Evolutionary conservation across 2,888 invertebrate genomes (phyloP).

Genomic region (Lochmaea capreae): DNA sequence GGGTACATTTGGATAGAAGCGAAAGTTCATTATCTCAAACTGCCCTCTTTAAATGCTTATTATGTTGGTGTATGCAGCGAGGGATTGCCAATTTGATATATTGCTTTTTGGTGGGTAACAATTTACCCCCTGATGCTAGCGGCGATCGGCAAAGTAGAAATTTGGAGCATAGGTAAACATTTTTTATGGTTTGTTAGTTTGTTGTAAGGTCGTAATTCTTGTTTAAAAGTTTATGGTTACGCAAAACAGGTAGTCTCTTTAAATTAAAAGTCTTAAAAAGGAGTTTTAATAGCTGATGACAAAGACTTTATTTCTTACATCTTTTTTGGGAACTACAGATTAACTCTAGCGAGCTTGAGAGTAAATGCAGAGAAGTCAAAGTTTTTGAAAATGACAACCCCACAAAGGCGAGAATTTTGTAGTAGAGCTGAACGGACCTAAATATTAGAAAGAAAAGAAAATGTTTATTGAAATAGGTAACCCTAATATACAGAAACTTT

Average conservation of each 20-base stretch:
- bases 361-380: too few relatives aligned
- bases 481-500: too few relatives aligned
- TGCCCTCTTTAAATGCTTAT: slow-evolving; percentile 52
- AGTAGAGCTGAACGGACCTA: too few relatives aligned
- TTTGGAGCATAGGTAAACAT: slow-evolving; percentile 44
- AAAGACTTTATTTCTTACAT: neutral
- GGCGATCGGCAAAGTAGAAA: slow-evolving; percentile 46
- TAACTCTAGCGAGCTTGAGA: too few relatives aligned
- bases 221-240: slow-evolving; percentile 8
- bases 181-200: slow-evolving; percentile 38
- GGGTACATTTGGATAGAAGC: slow-evolving; percentile 47
- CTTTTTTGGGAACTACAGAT: too few relatives aligned
- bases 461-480: too few relatives aligned
- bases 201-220: slow-evolving; percentile 28
- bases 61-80: slow-evolving; percentile 47
- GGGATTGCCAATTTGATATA: slow-evolving; percentile 52
- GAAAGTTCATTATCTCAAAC: slow-evolving; percentile 49
- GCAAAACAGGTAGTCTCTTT: slow-evolving; percentile 16
- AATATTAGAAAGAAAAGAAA: too few relatives aligned
- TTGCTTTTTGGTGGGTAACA: slow-evolving; percentile 50
- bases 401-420: too few relatives aligned
- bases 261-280: neutral
- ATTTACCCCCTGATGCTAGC: slow-evolving; percentile 51
- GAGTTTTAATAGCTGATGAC: neutral
- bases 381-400: too few relatives aligned